Evolutionary conservation across 1,140 invertebrate species (phyloP).

Genomic region (Lineus longissimus): DNA sequence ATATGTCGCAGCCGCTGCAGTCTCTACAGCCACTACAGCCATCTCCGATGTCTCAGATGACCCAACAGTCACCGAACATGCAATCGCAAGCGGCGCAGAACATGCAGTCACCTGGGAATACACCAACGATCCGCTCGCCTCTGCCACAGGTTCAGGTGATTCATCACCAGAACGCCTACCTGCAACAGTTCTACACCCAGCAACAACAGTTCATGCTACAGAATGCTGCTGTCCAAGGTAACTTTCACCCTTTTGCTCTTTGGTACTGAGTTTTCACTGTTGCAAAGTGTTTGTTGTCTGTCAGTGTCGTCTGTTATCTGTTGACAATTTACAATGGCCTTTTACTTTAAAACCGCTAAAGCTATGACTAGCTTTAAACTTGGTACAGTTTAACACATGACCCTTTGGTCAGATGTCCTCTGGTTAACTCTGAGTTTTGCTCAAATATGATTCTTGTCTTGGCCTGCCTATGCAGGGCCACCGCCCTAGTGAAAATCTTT

Average conservation of each 20-base stretch:
- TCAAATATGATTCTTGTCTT: too few relatives aligned
- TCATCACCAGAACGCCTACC: conserved; percentile 72
- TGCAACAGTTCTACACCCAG: conserved; percentile 64
- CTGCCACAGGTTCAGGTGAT: conserved; percentile 34
- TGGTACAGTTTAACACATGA: not conserved
- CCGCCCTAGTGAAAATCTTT: too few relatives aligned
- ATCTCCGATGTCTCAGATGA: conserved; percentile 19
- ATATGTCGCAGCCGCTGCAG: conserved; percentile 20
- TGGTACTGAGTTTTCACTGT: not conserved
- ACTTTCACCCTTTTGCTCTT: not conserved
- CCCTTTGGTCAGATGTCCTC: too few relatives aligned
- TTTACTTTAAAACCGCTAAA: not conserved
- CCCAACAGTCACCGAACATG: not conserved
- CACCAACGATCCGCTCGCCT: conserved; percentile 23
- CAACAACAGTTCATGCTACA: conserved; percentile 32
- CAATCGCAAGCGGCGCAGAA: not conserved
- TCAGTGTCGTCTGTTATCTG: not conserved
- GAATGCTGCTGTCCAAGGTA: conserved; percentile 39
- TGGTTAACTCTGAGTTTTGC: too few relatives aligned
- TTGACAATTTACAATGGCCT: not conserved
- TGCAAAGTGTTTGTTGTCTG: not conserved
- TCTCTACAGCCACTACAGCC: not conserved
- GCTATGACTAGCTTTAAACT: not conserved
- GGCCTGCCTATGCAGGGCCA: too few relatives aligned
- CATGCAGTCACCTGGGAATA: not conserved